A percentile compares a stretch with the other conserved stretches of the same genome.
Conservation (phyloP, 2,888 invertebrate genomes). For the Pilophorus perplexus region DNA sequence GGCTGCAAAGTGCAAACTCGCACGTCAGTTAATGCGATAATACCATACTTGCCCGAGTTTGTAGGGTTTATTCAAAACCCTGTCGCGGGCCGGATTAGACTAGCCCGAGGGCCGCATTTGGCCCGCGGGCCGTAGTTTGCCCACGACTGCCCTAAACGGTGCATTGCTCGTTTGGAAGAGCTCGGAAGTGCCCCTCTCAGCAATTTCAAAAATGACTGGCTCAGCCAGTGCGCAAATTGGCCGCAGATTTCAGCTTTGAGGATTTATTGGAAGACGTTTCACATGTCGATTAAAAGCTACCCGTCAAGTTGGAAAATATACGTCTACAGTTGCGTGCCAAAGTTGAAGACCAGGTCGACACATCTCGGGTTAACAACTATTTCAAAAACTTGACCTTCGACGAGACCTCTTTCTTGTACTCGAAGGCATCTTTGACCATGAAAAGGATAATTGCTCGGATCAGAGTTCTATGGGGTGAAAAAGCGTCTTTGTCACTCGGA, state of each 20-base stretch:
- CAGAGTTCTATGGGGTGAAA: not conserved
- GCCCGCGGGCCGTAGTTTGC: too few relatives aligned
- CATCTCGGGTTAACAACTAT: not conserved
- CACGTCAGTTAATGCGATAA: too few relatives aligned
- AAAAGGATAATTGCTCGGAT: slow-evolving; percentile 21
- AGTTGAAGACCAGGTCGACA: not conserved
- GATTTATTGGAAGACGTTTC: slow-evolving; percentile 14
- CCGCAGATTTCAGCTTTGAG: slow-evolving; percentile 5
- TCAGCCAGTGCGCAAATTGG: slow-evolving; percentile 19
- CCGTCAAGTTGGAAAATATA: slow-evolving; percentile 5
- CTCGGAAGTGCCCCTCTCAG: slow-evolving; percentile 7
- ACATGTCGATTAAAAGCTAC: slow-evolving; percentile 7
- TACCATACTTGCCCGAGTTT: too few relatives aligned
- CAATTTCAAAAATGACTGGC: slow-evolving; percentile 4
- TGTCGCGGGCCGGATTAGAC: too few relatives aligned
- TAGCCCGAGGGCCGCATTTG: too few relatives aligned
- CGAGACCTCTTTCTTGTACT: too few relatives aligned
- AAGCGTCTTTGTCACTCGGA: not conserved
- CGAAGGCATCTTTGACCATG: slow-evolving; percentile 4
- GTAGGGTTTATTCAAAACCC: too few relatives aligned
- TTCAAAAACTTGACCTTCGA: too few relatives aligned
- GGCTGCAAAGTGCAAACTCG: too few relatives aligned
- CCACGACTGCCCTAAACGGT: too few relatives aligned
- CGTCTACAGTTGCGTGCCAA: not conserved
- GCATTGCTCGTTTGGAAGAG: slow-evolving; percentile 12